phyloP scores from a whole-genome alignment of 2,797 vertebrate genomes.

The Tragelaphus eurycerus region DNA sequence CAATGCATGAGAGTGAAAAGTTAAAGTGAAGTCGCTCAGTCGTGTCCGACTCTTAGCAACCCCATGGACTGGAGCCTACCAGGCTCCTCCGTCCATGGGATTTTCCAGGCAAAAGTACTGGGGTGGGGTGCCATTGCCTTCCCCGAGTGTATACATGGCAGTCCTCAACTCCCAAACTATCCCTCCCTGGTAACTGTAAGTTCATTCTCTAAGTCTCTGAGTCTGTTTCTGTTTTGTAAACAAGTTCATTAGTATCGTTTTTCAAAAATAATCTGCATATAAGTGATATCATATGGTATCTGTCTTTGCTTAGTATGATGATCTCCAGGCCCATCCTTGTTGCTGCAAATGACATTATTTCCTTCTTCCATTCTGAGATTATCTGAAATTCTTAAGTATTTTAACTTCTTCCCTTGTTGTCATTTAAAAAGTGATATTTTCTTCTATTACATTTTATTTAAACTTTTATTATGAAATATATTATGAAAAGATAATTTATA shows the following conservation, averaged over 20 bases:
- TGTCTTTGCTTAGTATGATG: background rate
- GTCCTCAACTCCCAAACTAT: background rate
- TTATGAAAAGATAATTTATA: background rate
- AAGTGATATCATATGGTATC: background rate
- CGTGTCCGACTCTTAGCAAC: too few species aligned
- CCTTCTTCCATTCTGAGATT: background rate
- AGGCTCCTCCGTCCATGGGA: too few species aligned
- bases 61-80: too few species aligned
- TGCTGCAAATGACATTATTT: background rate
- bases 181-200: background rate
- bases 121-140: too few species aligned
- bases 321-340: background rate
- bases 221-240: background rate
- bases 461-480: background rate
- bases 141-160: background rate
- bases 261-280: background rate
- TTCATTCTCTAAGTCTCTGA: background rate
- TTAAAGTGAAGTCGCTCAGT: too few species aligned
- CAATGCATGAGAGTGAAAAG: too few species aligned
- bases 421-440: constrained; percentile 35
- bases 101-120: too few species aligned
- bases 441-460: background rate
- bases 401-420: background rate
- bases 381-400: constrained; percentile 18
- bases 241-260: background rate